Conservation (phyloP, 2,797 vertebrate genomes). For the Natrix natrix region DNA sequence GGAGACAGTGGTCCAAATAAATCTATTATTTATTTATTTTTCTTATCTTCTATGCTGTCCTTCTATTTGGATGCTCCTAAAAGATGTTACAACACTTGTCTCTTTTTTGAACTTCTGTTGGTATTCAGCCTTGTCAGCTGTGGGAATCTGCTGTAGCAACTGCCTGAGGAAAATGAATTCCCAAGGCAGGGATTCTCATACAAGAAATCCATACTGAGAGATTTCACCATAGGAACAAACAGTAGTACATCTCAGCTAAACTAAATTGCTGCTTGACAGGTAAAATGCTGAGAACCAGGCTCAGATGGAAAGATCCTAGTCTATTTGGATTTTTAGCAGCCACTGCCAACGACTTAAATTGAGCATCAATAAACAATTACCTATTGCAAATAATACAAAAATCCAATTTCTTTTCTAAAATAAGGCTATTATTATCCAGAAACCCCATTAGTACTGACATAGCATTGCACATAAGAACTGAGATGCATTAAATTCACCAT, state of each 20-base stretch:
- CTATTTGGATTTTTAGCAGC: background rate
- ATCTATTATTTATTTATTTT: background rate
- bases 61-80: constrained; percentile 1
- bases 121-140: constrained; percentile 5
- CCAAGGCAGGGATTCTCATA: constrained; percentile 50
- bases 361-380: background rate
- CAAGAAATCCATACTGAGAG: constrained; percentile 47
- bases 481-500: background rate
- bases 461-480: background rate
- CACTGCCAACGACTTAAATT: background rate
- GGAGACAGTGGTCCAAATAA: background rate
- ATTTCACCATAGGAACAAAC: constrained; percentile 53
- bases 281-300: constrained; percentile 22
- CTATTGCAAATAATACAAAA: constrained; percentile 44
- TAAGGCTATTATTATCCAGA: constrained; percentile 51
- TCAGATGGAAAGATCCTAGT: constrained; percentile 29
- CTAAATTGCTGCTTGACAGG: constrained; percentile 3
- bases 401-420: constrained; percentile 20
- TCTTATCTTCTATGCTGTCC: background rate
- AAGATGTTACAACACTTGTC: background rate
- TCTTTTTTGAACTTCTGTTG: constrained; percentile 12
- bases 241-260: constrained; percentile 42
- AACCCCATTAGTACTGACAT: constrained; percentile 23
- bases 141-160: constrained; percentile 53
- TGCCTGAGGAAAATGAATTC: constrained; percentile 45